Base-by-base conservation (phyloP, 2,113 vertebrate genomes). In the Brachyhypopomus gauderio region DNA sequence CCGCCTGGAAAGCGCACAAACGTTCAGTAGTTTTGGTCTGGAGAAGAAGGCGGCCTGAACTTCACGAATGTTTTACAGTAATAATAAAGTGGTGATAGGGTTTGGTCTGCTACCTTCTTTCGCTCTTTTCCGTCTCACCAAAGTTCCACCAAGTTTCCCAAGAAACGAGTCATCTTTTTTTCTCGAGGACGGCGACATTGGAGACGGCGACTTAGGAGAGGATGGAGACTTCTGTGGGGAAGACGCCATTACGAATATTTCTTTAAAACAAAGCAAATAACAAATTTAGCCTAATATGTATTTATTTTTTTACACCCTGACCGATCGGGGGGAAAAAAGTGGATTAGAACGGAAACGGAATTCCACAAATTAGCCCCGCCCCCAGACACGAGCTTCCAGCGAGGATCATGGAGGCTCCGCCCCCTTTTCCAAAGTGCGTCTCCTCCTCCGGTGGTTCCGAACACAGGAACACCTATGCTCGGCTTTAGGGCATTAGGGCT, bases 121-220 rank as follows among this genome's bases (percentile, higher is more conserved):
- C 11, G 96, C 97, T 85, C 97, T 98, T 91, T 98, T 98, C 87
- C 96, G 95, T 83, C 96, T 93, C 12, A 92, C 96, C 90, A 98
- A 90, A 86, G 97, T 98, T 79, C 97, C 97, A 27, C 96, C 96
- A 84, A 97, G 95, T 91, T 98, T 98, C 34, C 97, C 96, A 86
- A 97, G 89, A 85, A 98, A 98, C 55, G 96, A 97, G 84, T 98
- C 95, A 81, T 98, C 96, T 86, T 98, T 97, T 92, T 98, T 98
- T 82, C 97, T 92, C 77, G 95, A 96, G 0, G 95, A 95, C 81
- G 96, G 96, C 0, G 96, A 98, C 87, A 97, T 97, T 0, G 97
- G 96, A 62, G 95, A 95, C 67, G 97, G 96, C 0, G 96, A 97
- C 48, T 98, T 98, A 8, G 96, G 97, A 58, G 93, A 95, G 0